Percentiles rank a stretch among this genome's conserved stretches.
These are phyloP conservation scores for Hipparchia sbordonii DNA, from an alignment of 2,888 invertebrate genomes.

Conservation along the genomic window DNA sequence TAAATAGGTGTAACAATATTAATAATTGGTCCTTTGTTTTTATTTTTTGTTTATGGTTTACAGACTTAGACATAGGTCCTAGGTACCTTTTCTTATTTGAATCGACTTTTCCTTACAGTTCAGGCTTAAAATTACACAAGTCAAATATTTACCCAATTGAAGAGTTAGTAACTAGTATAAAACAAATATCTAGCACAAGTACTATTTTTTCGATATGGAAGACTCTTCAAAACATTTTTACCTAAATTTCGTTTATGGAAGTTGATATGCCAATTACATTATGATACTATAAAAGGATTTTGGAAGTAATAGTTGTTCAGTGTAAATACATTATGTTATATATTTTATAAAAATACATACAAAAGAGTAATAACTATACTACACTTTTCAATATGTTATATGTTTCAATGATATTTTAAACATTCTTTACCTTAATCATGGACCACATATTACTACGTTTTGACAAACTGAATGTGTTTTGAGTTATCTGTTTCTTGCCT, in stretches of 20 bases:
- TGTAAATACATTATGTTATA: conserved; percentile 78
- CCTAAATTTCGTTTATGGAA: conserved; percentile 77
- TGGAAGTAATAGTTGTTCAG: conserved; percentile 74
- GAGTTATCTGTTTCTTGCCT: conserved; percentile 40
- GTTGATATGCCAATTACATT: conserved; percentile 82
- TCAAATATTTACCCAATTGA: conserved; percentile 62
- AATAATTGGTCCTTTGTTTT: too few species aligned
- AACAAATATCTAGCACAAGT: conserved; percentile 69
- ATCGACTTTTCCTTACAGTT: neutral
- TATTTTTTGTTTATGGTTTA: too few species aligned
- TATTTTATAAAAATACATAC: conserved; percentile 82
- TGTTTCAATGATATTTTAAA: conserved; percentile 79
- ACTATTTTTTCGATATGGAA: conserved; percentile 82
- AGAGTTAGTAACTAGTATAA: conserved; percentile 57
- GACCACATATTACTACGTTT: conserved; percentile 57
- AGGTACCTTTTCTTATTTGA: too few species aligned
- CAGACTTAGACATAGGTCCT: too few species aligned
- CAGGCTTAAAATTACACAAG: conserved; percentile 43
- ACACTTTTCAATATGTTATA: conserved; percentile 70
- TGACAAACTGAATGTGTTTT: conserved; percentile 35
- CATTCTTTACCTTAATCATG: conserved; percentile 63
- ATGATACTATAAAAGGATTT: conserved; percentile 60
- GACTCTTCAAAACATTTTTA: conserved; percentile 70
- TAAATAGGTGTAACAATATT: too few species aligned
- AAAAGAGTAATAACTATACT: conserved; percentile 69